Percentiles rank a stretch among this genome's conserved stretches.
Evolutionary conservation across 2,888 invertebrate species (phyloP).

Genomic region (Agriopis marginaria): DNA sequence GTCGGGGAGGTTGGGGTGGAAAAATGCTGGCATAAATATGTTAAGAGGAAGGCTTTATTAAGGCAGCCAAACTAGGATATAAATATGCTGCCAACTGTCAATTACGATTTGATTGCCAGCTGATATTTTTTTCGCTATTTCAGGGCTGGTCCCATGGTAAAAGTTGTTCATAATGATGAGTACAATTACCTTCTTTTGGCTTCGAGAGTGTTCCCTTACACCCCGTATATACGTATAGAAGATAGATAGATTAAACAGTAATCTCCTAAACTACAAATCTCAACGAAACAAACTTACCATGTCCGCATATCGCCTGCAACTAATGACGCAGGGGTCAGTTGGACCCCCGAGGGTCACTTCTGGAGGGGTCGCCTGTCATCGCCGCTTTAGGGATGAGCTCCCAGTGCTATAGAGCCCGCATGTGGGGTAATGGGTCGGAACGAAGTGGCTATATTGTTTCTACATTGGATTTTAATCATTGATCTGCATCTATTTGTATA

Average conservation of each 20-base stretch:
- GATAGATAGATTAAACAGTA: too few relatives aligned
- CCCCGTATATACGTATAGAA: too few relatives aligned
- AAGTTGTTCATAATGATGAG: too few relatives aligned
- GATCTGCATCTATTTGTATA: constrained; percentile 40
- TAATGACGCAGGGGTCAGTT: constrained; percentile 59
- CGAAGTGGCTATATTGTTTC: constrained; percentile 47
- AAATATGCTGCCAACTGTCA: too few relatives aligned
- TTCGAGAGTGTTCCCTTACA: too few relatives aligned
- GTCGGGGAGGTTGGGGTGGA: constrained; percentile 42
- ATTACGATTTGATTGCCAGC: too few relatives aligned
- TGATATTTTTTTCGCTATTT: too few relatives aligned
- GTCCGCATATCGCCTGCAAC: constrained; percentile 64
- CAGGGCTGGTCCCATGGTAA: too few relatives aligned
- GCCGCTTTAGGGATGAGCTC: constrained; percentile 56
- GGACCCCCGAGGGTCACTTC: constrained; percentile 39
- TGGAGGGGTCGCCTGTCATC: constrained; percentile 51
- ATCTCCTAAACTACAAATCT: constrained; percentile 42
- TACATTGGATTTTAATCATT: constrained; percentile 45
- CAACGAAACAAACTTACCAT: constrained; percentile 63
- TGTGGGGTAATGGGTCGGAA: constrained; percentile 51
- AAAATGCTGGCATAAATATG: neutral
- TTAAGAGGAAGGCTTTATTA: neutral
- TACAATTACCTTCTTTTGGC: too few relatives aligned
- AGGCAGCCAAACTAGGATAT: too few relatives aligned
- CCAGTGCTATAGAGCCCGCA: constrained; percentile 52